phyloP scores from a whole-genome alignment of 2,797 vertebrate species.

The Sebastes kiyomatsui region DNA sequence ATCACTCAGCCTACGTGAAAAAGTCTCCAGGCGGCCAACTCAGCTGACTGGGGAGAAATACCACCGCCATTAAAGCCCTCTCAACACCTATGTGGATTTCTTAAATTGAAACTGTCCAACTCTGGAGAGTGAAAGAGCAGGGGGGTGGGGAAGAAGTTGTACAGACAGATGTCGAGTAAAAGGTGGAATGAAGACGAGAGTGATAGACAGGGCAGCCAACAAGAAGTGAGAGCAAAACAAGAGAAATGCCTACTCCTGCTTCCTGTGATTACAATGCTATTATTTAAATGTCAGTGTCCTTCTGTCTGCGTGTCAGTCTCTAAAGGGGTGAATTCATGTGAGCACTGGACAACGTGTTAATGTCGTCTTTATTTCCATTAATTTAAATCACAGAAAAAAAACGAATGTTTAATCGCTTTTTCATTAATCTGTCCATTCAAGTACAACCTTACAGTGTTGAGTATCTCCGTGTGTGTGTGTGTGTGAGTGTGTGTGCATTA shows the following conservation, averaged over 20 bases:
- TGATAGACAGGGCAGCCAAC: slow-evolving; percentile 46
- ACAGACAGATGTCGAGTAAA: slow-evolving; percentile 45
- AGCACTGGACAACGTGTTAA: slow-evolving; percentile 38
- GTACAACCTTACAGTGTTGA: slow-evolving; percentile 34
- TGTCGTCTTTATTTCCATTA: slow-evolving; percentile 51
- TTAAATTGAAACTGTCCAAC: slow-evolving; percentile 68
- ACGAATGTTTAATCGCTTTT: slow-evolving; percentile 38
- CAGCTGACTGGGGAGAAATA: slow-evolving; percentile 57
- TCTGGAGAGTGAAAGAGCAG: slow-evolving; percentile 24
- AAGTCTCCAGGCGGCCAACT: slow-evolving; percentile 57
- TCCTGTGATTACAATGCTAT: slow-evolving; percentile 61
- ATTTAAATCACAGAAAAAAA: slow-evolving; percentile 30
- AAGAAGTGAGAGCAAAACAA: slow-evolving; percentile 43
- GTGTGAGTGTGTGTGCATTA: neutral
- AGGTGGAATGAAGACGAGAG: slow-evolving; percentile 25
- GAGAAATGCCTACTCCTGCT: slow-evolving; percentile 34
- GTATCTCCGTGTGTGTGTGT: neutral
- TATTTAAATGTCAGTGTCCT: slow-evolving; percentile 68
- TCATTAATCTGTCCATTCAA: slow-evolving; percentile 45
- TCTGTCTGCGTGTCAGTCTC: slow-evolving; percentile 31
- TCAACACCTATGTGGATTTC: slow-evolving; percentile 71
- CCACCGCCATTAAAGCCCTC: slow-evolving; percentile 59
- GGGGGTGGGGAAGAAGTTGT: neutral
- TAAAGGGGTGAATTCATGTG: slow-evolving; percentile 29
- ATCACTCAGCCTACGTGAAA: slow-evolving; percentile 58